These are phyloP conservation scores for Drosophila busckii DNA, from an alignment of 1,140 invertebrate species.

Conservation along the genomic window DNA sequence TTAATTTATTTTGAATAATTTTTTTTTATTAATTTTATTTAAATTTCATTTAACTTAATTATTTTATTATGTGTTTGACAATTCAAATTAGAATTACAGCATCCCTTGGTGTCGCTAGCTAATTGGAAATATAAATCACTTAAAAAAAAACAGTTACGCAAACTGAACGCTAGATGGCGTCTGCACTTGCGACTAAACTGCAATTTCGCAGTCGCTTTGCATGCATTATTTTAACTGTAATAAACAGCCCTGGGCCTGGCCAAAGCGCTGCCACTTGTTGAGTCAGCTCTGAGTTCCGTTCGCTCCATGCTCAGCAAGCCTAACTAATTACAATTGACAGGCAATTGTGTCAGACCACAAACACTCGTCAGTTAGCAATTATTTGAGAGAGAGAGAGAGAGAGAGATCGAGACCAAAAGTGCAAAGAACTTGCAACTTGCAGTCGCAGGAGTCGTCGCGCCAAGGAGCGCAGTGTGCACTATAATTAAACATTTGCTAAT, in stretches of 20 bases:
- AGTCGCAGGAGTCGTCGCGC: slow-evolving; percentile 38
- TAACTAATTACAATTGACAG: slow-evolving; percentile 78
- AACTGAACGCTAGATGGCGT: slow-evolving; percentile 36
- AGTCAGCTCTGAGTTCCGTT: neutral
- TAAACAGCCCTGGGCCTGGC: no score
- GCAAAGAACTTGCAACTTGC: slow-evolving; percentile 23
- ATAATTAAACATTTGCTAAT: slow-evolving; percentile 75
- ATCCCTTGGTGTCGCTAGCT: no score
- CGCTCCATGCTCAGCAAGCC: slow-evolving; percentile 56
- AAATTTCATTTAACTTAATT: no score
- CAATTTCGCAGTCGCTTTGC: slow-evolving; percentile 6
- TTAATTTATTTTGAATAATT: no score
- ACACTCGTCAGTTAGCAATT: slow-evolving; percentile 39
- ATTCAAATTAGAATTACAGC: no score
- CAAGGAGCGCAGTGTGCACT: slow-evolving; percentile 57
- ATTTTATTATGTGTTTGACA: no score
- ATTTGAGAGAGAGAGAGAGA: slow-evolving; percentile 51
- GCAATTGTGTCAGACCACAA: slow-evolving; percentile 57
- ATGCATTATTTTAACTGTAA: slow-evolving; percentile 52
- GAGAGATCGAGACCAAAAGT: slow-evolving; percentile 2
- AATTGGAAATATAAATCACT: no score
- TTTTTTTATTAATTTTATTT: no score
- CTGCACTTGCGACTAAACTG: neutral
- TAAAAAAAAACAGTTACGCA: no score
- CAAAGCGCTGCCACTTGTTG: neutral